phyloP scores from a whole-genome alignment of 2,888 invertebrate genomes.

The Venustoraphidia nigricollis region DNA sequence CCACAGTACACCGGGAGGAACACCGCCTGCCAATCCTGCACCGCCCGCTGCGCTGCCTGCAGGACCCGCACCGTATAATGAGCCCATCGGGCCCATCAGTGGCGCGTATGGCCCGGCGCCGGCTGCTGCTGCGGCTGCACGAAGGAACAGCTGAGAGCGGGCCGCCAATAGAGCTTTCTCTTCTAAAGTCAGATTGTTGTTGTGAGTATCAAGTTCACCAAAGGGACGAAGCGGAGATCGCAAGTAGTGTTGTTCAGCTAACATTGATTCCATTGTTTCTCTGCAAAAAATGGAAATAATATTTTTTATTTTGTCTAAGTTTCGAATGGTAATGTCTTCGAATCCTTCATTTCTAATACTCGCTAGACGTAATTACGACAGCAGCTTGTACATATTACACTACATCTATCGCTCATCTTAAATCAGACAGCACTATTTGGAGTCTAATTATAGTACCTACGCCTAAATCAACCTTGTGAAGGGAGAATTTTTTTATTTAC shows the following conservation, averaged over 20 bases:
- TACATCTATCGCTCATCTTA: no score
- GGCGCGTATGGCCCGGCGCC: constrained; percentile 37
- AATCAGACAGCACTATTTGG: no score
- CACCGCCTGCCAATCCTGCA: constrained; percentile 17
- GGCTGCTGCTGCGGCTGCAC: constrained; percentile 51
- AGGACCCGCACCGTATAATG: constrained; percentile 30
- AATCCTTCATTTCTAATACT: no score
- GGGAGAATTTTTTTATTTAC: no score
- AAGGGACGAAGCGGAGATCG: constrained; percentile 63
- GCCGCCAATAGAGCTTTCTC: constrained; percentile 66
- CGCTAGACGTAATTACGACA: no score
- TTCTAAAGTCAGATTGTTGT: constrained; percentile 56
- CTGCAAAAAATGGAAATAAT: constrained; percentile 34
- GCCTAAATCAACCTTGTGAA: no score
- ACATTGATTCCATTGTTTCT: constrained; percentile 81
- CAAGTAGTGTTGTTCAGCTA: constrained; percentile 71
- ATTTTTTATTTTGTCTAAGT: neutral
- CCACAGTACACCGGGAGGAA: constrained; percentile 41
- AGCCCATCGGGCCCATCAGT: constrained; percentile 31
- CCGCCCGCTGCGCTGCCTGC: constrained; percentile 24
- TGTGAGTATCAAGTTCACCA: constrained; percentile 53
- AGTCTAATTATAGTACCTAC: no score
- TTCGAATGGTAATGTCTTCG: no score
- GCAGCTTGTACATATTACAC: no score
- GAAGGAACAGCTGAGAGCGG: constrained; percentile 54